A percentile compares a stretch with the other conserved stretches of the same genome.
phyloP scores from a whole-genome alignment of 1,140 invertebrate genomes.

The Lysiphlebus fabarum region DNA sequence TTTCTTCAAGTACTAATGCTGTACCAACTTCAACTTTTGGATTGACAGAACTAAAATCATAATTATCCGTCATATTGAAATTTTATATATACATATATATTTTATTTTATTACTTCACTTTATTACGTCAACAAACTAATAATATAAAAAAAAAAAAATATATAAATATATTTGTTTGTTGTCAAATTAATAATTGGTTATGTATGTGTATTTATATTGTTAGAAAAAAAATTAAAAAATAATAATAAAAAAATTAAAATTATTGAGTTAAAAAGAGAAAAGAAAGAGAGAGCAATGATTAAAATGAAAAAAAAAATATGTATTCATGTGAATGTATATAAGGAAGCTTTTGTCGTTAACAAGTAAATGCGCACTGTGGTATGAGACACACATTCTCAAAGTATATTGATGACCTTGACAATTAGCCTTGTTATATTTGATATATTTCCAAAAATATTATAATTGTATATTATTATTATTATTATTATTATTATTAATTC shows the following conservation, averaged over 20 bases:
- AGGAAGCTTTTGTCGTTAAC: too few relatives aligned
- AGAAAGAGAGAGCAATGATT: too few relatives aligned
- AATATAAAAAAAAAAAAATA: too few relatives aligned
- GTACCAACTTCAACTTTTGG: conserved; percentile 42
- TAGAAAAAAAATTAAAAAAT: not conserved
- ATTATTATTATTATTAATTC: conserved; percentile 3
- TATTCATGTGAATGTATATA: not conserved
- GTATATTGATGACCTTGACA: conserved; percentile 30
- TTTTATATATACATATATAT: too few relatives aligned
- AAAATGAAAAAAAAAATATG: not conserved
- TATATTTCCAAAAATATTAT: not conserved
- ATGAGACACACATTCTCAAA: too few relatives aligned
- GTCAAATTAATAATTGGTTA: not conserved
- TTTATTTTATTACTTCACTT: too few relatives aligned
- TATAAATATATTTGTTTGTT: not conserved
- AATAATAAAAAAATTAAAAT: conserved; percentile 3
- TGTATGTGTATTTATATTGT: too few relatives aligned
- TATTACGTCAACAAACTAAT: too few relatives aligned
- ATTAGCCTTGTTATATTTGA: conserved; percentile 2
- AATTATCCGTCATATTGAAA: too few relatives aligned
- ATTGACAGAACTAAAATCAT: too few relatives aligned
- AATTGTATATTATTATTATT: not conserved
- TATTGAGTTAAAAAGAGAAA: too few relatives aligned
- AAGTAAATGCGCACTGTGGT: conserved; percentile 39
- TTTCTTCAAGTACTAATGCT: conserved; percentile 51